Evolutionary conservation across 2,113 vertebrate genomes (phyloP), one percentile per base, ranked within the genome.

Genomic region (Notarius quadriscutis): DNA sequence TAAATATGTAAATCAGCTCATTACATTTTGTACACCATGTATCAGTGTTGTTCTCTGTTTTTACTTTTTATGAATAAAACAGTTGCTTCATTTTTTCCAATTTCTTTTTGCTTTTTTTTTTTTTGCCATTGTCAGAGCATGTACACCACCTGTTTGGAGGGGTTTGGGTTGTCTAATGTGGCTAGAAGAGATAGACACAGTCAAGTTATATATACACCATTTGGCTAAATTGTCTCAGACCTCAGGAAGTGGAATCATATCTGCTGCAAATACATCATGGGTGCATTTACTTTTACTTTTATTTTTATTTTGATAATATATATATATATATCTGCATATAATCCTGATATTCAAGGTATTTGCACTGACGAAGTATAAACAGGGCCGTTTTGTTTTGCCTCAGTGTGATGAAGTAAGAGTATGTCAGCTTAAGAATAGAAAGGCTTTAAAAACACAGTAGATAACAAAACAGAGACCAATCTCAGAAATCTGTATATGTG

Each of bases 391-490:
- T 41, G 51, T 22, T 57, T 60, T 77, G 55, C 72, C 51, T 9
- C 2, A 77, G 75, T 77, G 79, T 79, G 72, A 88, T 88, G 82
- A 87, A 79, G 62, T 89, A 87, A 91, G 88, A 91, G 91, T 92
- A 92, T 92, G 92, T 90, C 91, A 88, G 87, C 91, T 86, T 86
- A 77, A 87, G 30, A 87, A 41, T 84, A 58, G 83, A 63, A 85
- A 88, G 84, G 74, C 55, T 87, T 90, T 81, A 63, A 81, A 93
- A 86, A 91, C 72, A 90, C 86, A 89, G 89, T 87, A 30, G 58
- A 88, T 92, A 92, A 91, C 86, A 91, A 94, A 22, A 22, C 92
- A 93, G 78, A 74, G 50, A 86, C 83, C 90, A 58, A 69, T 85
- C n/a, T 78, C 90, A 88, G 91, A 89, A 93, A 91, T 87, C 92